Evolutionary conservation across 2,888 invertebrate species (phyloP).

Genomic region (Lymantria dispar): DNA sequence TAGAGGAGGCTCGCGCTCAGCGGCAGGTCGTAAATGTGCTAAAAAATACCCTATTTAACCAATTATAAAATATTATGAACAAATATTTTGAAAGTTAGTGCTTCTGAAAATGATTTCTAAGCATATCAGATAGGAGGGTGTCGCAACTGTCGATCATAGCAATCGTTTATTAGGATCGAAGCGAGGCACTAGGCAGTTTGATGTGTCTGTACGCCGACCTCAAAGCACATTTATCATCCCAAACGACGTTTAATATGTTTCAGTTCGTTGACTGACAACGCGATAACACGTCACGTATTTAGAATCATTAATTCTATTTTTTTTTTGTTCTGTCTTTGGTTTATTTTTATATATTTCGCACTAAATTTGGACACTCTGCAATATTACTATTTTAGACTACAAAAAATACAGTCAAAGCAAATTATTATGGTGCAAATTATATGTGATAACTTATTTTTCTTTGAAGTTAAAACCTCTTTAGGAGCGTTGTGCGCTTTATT

Average conservation of each 20-base stretch:
- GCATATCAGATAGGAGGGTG: slow-evolving; percentile 25
- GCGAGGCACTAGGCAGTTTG: slow-evolving; percentile 44
- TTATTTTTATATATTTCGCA: background rate
- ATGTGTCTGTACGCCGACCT: slow-evolving; percentile 43
- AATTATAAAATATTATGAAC: slow-evolving; percentile 1
- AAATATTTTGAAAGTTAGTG: background rate
- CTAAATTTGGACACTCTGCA: no score
- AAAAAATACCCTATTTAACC: background rate
- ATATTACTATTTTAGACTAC: no score
- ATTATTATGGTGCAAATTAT: no score
- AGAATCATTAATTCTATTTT: slow-evolving; percentile 38
- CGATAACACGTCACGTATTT: slow-evolving; percentile 55
- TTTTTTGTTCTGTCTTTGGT: background rate
- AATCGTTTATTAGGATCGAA: slow-evolving; percentile 73
- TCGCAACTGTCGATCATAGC: slow-evolving; percentile 68
- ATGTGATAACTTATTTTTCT: no score
- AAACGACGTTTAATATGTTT: slow-evolving; percentile 77
- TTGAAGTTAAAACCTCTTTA: no score
- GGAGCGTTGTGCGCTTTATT: no score
- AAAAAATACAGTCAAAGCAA: no score
- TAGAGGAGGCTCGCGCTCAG: no score
- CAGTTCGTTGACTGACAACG: slow-evolving; percentile 61
- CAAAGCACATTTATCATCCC: slow-evolving; percentile 72
- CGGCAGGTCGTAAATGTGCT: no score
- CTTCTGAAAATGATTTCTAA: slow-evolving; percentile 33